A percentile compares a stretch with the other conserved stretches of the same genome.
phyloP scores from a whole-genome alignment of 1,140 invertebrate species.

The Leptonema lineaticorne region DNA sequence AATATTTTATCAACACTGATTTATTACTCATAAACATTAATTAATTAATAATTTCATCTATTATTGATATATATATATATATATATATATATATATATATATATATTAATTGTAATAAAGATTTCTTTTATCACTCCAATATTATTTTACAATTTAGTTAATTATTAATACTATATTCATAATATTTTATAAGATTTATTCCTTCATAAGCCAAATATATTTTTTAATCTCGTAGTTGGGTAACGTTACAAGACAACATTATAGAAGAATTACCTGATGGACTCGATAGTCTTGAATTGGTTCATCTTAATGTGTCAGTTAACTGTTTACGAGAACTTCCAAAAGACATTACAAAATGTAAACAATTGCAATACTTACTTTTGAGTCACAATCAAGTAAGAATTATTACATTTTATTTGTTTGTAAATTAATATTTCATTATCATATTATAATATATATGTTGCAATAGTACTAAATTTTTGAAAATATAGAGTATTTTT shows the following conservation, averaged over 20 bases:
- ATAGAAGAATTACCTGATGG: conserved; percentile 16
- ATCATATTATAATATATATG: too few relatives aligned
- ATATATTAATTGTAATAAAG: conserved; percentile 51
- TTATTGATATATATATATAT: too few relatives aligned
- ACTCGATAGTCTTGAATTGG: neutral
- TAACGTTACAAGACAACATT: conserved; percentile 20
- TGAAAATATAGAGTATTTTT: too few relatives aligned
- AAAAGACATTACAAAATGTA: conserved; percentile 9
- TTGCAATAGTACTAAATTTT: too few relatives aligned
- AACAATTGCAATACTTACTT: conserved; percentile 11
- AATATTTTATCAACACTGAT: too few relatives aligned
- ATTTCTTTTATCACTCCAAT: neutral
- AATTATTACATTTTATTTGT: neutral
- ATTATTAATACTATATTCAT: neutral
- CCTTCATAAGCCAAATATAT: too few relatives aligned
- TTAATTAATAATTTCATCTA: too few relatives aligned
- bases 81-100: too few relatives aligned
- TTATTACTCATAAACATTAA: too few relatives aligned
- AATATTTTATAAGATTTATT: too few relatives aligned
- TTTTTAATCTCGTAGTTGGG: conserved; percentile 1
- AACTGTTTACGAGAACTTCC: conserved; percentile 18
- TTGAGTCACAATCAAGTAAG: conserved; percentile 13
- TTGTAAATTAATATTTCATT: too few relatives aligned
- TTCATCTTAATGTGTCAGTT: conserved; percentile 17
- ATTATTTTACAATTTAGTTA: neutral